Evolutionary conservation across 2,113 vertebrate species (phyloP).

Genomic region (Xenopus laevis): DNA sequence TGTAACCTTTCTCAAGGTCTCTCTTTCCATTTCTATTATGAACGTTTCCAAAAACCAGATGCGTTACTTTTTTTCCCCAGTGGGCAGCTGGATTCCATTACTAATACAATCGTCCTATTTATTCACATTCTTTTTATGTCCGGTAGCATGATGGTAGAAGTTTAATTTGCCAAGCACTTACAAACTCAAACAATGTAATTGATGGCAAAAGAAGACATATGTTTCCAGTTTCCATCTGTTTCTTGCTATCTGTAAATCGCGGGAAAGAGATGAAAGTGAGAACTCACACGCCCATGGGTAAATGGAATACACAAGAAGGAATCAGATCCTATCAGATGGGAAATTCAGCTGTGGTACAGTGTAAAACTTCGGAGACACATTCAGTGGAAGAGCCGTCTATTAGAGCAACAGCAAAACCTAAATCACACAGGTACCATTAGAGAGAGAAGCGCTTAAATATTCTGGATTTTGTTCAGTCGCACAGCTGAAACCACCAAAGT

Average conservation of each 20-base stretch:
- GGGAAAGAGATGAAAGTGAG: conserved; percentile 30
- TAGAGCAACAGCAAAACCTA: not conserved
- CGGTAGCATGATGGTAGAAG: conserved; percentile 52
- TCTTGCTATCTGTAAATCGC: conserved; percentile 24
- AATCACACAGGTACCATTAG: not conserved
- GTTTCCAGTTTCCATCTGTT: conserved; percentile 33
- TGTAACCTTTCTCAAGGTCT: not conserved
- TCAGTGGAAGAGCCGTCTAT: not conserved
- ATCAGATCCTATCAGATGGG: not conserved
- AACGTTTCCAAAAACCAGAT: conserved; percentile 32
- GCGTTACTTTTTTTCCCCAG: conserved; percentile 45
- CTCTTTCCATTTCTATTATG: conserved; percentile 15
- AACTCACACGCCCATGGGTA: not conserved
- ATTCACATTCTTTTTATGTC: conserved; percentile 49
- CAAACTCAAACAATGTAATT: conserved; percentile 51
- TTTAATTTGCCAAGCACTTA: conserved; percentile 48
- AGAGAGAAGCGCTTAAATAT: not conserved
- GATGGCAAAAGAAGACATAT: conserved; percentile 42
- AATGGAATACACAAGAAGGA: conserved; percentile 14
- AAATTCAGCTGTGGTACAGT: not conserved
- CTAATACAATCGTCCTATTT: conserved; percentile 49
- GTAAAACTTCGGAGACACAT: not conserved
- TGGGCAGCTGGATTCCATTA: conserved; percentile 56
- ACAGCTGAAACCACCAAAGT: conserved; percentile 4
- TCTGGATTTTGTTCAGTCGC: conserved; percentile 15